These are phyloP conservation scores for Coboldia fuscipes DNA, from an alignment of 1,140 invertebrate species.

Conservation along the genomic window DNA sequence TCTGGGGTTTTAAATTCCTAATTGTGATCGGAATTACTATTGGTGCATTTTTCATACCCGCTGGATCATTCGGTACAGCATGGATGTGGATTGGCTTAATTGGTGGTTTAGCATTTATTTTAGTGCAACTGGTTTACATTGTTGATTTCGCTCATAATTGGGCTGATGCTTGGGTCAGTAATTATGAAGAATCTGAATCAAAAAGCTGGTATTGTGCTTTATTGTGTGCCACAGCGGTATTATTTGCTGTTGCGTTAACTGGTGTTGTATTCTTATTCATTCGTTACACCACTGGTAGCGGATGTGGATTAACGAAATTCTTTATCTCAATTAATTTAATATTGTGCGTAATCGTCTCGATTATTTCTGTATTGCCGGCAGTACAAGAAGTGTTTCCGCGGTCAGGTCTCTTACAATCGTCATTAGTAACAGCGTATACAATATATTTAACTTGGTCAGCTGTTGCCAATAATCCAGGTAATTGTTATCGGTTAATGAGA, in stretches of 20 bases:
- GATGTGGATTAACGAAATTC: constrained; percentile 89
- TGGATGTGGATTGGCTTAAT: constrained; percentile 99
- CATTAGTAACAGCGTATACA: constrained; percentile 83
- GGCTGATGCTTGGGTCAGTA: constrained; percentile 86
- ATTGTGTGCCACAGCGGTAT: constrained; percentile 64
- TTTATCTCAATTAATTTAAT: constrained; percentile 95
- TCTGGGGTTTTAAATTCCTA: constrained; percentile 95
- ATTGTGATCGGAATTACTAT: constrained; percentile 83
- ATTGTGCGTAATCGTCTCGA: constrained; percentile 65
- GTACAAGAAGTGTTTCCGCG: constrained; percentile 76
- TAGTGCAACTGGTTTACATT: constrained; percentile 91
- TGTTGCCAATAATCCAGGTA: constrained; percentile 76
- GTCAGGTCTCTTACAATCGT: constrained; percentile 79
- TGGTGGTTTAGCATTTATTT: constrained; percentile 88
- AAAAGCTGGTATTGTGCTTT: constrained; percentile 76
- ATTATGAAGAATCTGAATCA: constrained; percentile 82
- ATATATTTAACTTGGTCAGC: constrained; percentile 97
- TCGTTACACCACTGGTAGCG: constrained; percentile 73
- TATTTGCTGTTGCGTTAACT: constrained; percentile 59
- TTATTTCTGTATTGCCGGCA: constrained; percentile 72
- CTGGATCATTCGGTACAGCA: constrained; percentile 58
- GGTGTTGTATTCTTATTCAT: constrained; percentile 73
- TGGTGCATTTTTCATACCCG: constrained; percentile 93
- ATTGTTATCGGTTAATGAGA: too few relatives aligned
- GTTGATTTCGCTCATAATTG: constrained; percentile 95